Evolutionary conservation across 2,888 invertebrate species (phyloP), one percentile per base, ranked within the genome.

Genomic region (Busseola fusca): DNA sequence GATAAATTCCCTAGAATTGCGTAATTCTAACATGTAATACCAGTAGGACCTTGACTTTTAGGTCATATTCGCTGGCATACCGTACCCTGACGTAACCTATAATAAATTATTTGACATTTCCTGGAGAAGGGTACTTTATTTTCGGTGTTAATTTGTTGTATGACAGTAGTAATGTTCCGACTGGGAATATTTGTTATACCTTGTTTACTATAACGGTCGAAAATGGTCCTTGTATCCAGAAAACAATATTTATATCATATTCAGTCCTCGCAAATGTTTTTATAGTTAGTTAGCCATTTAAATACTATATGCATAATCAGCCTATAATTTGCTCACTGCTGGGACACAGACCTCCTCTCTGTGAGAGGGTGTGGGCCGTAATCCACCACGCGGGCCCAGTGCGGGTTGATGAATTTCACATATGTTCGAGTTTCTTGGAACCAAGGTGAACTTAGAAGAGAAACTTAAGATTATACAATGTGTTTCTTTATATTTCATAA

Each of bases 1-100:
- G 72, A 79, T 83, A 84, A 83, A 83, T 82, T 88, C 81, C 66
- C 21, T 69, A 68, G 82, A 82, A 84, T 85, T 87, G 78, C 82
- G 87, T 86, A 83, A 87, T 81, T 71, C 64, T 65, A 71, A 71
- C 72, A 50, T 64, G 59, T 80, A 80, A 77, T 78, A 74, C 76
- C 64, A 60, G 34, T 10, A 27, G 25, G 75, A 74, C 88, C 88
- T 87, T 88, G 80, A 75, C 79, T 63, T 73, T 79, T 40, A n/a
- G 27, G 50, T 37, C 56, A 69, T 65, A 48, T 64, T 62, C 34
- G 69, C 60, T 52, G 45, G n/a, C 66, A 1, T 56, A 57, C 48
- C n/a, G 57, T 69, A 27, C n/a, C 37, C 30, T 66, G 45, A 30
- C 52, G 30, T 56, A 54, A 50, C 42, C 42, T 65, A 65, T 57